Conservation (phyloP, 1,140 invertebrate genomes). For the Bemisia tabaci region DNA sequence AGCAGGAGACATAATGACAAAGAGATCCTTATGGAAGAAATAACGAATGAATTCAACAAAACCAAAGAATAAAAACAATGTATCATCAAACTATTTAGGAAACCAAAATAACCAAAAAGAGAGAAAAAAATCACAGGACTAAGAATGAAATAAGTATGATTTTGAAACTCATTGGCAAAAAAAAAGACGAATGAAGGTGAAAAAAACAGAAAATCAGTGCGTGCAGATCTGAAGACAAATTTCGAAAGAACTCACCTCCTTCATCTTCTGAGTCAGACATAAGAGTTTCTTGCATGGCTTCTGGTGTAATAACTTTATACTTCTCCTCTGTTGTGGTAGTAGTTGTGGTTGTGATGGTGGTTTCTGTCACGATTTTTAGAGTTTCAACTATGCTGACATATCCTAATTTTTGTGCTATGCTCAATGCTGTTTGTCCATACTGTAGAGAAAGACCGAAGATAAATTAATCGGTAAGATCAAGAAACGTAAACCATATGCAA, state of each 20-base stretch:
- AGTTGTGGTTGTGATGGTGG: conserved; percentile 48
- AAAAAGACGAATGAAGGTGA: conserved; percentile 11
- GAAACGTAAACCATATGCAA: too few relatives aligned
- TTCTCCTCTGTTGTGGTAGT: conserved; percentile 73
- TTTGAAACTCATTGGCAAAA: not conserved
- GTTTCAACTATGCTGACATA: conserved; percentile 98
- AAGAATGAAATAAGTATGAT: not conserved
- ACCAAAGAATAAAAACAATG: not conserved
- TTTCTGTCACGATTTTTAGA: conserved; percentile 91
- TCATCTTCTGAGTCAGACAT: conserved; percentile 99
- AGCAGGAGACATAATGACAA: too few relatives aligned
- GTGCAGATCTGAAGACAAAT: conserved; percentile 7
- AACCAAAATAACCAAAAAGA: conserved; percentile 1
- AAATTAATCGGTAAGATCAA: too few relatives aligned
- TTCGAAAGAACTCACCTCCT: conserved; percentile 39
- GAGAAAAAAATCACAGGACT: not conserved
- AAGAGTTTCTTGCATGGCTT: conserved; percentile 97
- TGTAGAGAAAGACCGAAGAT: conserved; percentile 33
- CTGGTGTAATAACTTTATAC: conserved; percentile 90
- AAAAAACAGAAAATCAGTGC: not conserved
- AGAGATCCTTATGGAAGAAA: too few relatives aligned
- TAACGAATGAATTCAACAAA: not conserved
- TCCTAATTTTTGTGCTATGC: conserved; percentile 88
- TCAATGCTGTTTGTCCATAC: conserved; percentile 92
- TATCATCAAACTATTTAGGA: not conserved